A percentile compares a stretch with the other conserved stretches of the same genome.
Evolutionary conservation across 2,888 invertebrate species (phyloP).

Genomic region (Sepiola atlantica): DNA sequence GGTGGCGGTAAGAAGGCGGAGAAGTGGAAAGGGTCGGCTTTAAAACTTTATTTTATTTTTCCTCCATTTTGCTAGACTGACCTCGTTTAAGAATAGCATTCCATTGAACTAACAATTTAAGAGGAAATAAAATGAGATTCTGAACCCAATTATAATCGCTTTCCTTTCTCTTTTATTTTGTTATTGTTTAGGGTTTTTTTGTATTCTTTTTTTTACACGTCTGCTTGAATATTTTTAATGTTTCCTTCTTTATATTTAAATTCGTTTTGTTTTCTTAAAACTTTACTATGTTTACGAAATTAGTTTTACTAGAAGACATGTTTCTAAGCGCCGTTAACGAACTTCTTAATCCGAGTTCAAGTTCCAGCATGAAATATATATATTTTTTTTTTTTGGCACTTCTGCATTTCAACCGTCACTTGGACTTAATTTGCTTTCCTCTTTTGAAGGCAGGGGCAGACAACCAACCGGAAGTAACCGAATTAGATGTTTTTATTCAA

Average conservation of each 20-base stretch:
- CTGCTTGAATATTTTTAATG: not conserved
- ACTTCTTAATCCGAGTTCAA: too few species aligned
- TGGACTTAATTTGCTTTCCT: too few species aligned
- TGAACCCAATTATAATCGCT: not conserved
- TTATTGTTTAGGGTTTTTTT: not conserved
- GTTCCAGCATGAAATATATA: too few species aligned
- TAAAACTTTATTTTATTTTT: not conserved
- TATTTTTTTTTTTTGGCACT: too few species aligned
- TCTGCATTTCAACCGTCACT: too few species aligned
- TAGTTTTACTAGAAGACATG: not conserved
- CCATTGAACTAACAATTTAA: not conserved
- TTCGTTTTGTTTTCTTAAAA: not conserved
- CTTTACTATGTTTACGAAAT: not conserved
- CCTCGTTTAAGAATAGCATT: constrained; percentile 32
- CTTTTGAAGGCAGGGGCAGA: too few species aligned
- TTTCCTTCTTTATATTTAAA: not conserved
- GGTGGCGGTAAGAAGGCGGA: not conserved
- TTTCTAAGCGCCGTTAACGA: too few species aligned
- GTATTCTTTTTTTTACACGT: not conserved
- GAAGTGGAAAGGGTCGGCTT: not conserved
- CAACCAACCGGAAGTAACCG: too few species aligned
- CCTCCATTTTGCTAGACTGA: not conserved
- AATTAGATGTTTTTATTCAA: too few species aligned
- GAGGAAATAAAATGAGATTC: constrained; percentile 1
- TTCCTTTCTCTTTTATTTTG: too few species aligned